phyloP scores from a whole-genome alignment of 2,888 invertebrate species.

The Lasioglossum lativentre region DNA sequence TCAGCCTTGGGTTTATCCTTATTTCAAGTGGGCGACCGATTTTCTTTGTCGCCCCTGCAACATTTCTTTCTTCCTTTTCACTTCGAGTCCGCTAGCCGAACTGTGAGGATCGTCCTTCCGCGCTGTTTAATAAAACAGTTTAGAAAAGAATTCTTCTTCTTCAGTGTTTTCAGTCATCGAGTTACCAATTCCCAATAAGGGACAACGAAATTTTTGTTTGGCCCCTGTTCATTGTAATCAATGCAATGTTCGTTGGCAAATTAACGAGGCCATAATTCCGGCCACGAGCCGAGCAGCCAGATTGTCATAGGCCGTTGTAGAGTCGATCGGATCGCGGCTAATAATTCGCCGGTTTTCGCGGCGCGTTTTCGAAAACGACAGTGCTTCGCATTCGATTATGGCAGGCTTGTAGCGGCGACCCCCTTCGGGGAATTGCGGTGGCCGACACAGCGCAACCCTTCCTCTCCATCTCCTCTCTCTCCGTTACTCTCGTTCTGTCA shows the following conservation, averaged over 20 bases:
- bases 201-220: too few relatives aligned
- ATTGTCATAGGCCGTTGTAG: neutral
- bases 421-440: slow-evolving; percentile 66
- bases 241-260: neutral
- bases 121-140: too few relatives aligned
- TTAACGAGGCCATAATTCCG: neutral
- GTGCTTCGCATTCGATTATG: slow-evolving; percentile 70
- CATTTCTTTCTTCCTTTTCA: too few relatives aligned
- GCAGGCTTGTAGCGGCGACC: slow-evolving; percentile 66
- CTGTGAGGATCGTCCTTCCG: too few relatives aligned
- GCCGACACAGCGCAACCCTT: slow-evolving; percentile 48
- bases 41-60: too few relatives aligned
- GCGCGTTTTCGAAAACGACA: slow-evolving; percentile 57
- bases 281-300: neutral
- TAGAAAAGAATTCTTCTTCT: too few relatives aligned
- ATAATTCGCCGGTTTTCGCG: slow-evolving; percentile 47
- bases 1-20: too few relatives aligned
- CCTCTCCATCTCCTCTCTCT: neutral
- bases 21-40: too few relatives aligned
- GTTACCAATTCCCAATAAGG: too few relatives aligned
- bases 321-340: slow-evolving; percentile 21
- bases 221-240: too few relatives aligned
- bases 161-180: too few relatives aligned
- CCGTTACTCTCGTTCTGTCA: neutral
- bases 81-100: too few relatives aligned